A percentile compares a stretch with the other conserved stretches of the same genome.
These are phyloP conservation scores for Polypedilum vanderplanki DNA, from an alignment of 1,140 invertebrate genomes.

Conservation along the genomic window DNA sequence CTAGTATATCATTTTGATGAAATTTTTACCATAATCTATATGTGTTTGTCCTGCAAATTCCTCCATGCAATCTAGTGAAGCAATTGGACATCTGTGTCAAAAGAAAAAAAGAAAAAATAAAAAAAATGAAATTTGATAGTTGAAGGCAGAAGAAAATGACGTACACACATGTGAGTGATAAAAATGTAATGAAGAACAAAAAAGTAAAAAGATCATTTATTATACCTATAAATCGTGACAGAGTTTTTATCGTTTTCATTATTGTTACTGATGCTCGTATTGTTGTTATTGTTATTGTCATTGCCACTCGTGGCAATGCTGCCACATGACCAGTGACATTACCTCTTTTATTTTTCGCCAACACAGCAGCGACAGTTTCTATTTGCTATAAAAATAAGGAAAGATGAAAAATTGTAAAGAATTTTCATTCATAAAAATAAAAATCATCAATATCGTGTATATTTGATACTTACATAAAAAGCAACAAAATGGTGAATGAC, in stretches of 20 bases:
- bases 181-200: background rate
- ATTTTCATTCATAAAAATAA: background rate
- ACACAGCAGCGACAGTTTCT: no score
- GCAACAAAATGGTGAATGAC: no score
- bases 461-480: background rate
- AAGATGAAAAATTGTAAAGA: background rate
- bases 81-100: conserved; percentile 76
- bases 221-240: conserved; percentile 21
- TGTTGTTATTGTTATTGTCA: conserved; percentile 24
- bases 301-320: conserved; percentile 15
- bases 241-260: conserved; percentile 20
- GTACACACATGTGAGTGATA: background rate
- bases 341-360: no score
- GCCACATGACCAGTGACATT: conserved; percentile 23
- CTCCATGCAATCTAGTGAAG: conserved; percentile 87
- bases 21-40: conserved; percentile 6
- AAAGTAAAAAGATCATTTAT: background rate
- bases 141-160: background rate
- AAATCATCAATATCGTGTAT: background rate
- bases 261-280: background rate
- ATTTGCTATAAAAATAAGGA: no score
- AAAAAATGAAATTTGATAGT: no score
- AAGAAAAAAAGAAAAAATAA: conserved; percentile 21
- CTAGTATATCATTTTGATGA: no score
- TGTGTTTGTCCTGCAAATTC: conserved; percentile 62